Evolutionary conservation across 2,113 vertebrate species (phyloP), one percentile per base, ranked within the genome.

Genomic region (Myotis davidii): DNA sequence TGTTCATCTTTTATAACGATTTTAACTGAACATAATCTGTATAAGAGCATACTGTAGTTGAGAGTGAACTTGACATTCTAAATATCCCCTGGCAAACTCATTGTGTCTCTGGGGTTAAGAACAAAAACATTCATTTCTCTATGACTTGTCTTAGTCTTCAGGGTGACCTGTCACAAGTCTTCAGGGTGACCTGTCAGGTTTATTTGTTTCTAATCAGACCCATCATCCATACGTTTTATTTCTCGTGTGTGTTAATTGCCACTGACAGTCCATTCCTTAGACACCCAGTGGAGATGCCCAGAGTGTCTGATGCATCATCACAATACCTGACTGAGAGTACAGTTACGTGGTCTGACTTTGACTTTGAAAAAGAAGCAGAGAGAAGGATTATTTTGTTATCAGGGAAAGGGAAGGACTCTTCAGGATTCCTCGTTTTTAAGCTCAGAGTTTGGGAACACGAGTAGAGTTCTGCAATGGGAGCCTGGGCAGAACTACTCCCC

Each of bases 151-250:
- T 84, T 29, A 69, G 29, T 0, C 29, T 86, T 95, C 92, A 85
- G 85, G 88, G 90, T 97, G 94, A 84, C 85, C 54, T 92, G 39
- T 85, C 48, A 39, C n/a, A 74, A 82, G 29, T 0, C 29, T 86
- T 95, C 92, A 85, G 85, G 88, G 90, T 97, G 94, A 84, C 85
- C 54, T 92, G 39, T 85, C 61, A 83, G 59, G 39, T 74, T 92
- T 93, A 37, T 77, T 94, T 74, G 73, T 82, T 86, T 94, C 93
- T 90, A 92, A 92, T 94, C 54, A 88, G 39, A 88, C 64, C 27
- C 27, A 85, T 92, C 82, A 39, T 9, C 74, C 6, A 11, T 85
- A 54, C 83, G 77, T 92, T 90, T 82, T 70, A 64, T 77, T 64
- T 95, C 42, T 86, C 21, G 5, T 27, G 65, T 52, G 13, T 70